Conservation (phyloP, 2,113 vertebrate species). For the zebrafish (Danio rerio) region DNA sequence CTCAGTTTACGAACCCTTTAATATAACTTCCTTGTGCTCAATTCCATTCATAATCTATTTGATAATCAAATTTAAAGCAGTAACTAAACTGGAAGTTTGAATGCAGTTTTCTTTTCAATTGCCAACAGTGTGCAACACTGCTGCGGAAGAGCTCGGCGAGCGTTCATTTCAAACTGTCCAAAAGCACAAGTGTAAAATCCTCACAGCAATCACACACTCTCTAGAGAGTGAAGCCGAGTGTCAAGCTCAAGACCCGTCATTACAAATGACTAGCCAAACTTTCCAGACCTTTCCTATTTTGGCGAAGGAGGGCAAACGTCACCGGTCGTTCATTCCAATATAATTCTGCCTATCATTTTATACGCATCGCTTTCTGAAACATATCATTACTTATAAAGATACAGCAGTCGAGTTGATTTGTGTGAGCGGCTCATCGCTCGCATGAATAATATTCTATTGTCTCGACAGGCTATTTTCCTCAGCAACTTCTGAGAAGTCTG, state of each 20-base stretch:
- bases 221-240: not conserved
- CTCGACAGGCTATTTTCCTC: slow-evolving; percentile 40
- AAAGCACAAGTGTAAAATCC: not conserved
- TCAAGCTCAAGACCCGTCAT: not conserved
- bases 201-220: not conserved
- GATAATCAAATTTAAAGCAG: not conserved
- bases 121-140: not conserved
- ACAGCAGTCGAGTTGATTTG: slow-evolving; percentile 26
- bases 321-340: not conserved
- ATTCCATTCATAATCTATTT: too few relatives aligned
- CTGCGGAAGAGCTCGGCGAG: not conserved
- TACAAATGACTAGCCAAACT: not conserved
- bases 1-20: not conserved
- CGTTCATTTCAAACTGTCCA: not conserved
- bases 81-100: not conserved
- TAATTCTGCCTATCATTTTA: not conserved
- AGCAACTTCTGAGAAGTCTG: slow-evolving; percentile 42
- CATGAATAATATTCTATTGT: slow-evolving; percentile 37
- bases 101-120: not conserved
- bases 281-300: not conserved
- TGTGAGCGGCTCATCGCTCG: slow-evolving; percentile 12
- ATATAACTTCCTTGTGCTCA: too few relatives aligned
- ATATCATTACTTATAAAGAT: slow-evolving; percentile 21
- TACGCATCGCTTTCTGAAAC: not conserved
- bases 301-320: not conserved